Evolutionary conservation across 2,888 invertebrate species (phyloP), one percentile per base, ranked within the genome.

Genomic region (Argyra leucocephala): DNA sequence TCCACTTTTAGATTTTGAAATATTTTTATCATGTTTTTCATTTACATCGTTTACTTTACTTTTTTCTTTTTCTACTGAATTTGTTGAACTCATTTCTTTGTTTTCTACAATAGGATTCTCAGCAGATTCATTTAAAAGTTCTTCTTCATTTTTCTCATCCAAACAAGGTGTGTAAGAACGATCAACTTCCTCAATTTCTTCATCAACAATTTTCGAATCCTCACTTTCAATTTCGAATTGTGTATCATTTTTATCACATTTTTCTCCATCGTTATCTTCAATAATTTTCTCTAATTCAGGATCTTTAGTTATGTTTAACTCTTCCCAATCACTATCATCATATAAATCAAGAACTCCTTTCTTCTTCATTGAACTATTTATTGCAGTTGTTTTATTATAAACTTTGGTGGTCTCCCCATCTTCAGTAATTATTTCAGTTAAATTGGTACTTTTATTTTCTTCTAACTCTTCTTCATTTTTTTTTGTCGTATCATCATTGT

Each of bases 91-190:
- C 15, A 48, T 3, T 48, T 48, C 2, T 5, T 9, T 22, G 26
- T 37, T n/a, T 24, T 15, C 10, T 22, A 36, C 24, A 9, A 6
- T 22, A 15, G 22, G 26, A 48, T 64, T 63, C 21, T 67, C 67
- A 22, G 66, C 66, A 15, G 67, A 63, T 18, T 67, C 65, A 24
- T 67, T 60, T 23, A 69, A 68, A 9, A 48, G 15, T 48, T 63
- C 62, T n/a, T 61, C 71, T 24, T 70, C 71, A 26, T 81, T 82
- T 70, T 83, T 84, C 75, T 88, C 88, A 76, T 88, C 88, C 64
- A 88, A 81, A 70, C 88, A 88, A 0, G 86, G 88, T 64, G 88
- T 88, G 75, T 88, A 88, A 69, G 87, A 87, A 67, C 88, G 81
- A 76, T 88, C 87, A 73, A 85, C 86, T 70, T 84, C 85, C 69